Percentiles rank a stretch among this genome's conserved stretches.
phyloP scores from a whole-genome alignment of 2,797 vertebrate species.

The Scolopax bukidnonensis region DNA sequence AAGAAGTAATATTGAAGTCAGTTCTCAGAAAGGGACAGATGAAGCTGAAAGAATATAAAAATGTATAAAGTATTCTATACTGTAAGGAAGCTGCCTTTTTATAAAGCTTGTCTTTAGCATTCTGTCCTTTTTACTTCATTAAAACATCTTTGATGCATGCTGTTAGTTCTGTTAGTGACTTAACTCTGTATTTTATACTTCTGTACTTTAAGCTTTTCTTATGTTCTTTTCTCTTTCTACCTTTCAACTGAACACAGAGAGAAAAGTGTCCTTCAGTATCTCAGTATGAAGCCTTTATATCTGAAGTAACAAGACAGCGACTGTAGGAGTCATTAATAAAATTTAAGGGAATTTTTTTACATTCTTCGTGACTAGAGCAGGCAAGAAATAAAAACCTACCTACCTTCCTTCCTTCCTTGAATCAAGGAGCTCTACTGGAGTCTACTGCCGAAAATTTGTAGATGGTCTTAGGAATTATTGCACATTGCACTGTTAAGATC shows the following conservation, averaged over 20 bases:
- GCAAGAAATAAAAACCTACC: constrained; percentile 84
- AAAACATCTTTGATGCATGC: constrained; percentile 66
- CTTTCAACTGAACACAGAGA: constrained; percentile 86
- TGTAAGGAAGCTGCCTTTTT: background rate
- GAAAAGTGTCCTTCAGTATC: constrained; percentile 94
- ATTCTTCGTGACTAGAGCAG: constrained; percentile 85
- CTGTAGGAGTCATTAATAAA: constrained; percentile 86
- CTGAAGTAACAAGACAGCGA: constrained; percentile 88
- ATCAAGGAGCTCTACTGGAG: constrained; percentile 94
- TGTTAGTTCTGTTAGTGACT: constrained; percentile 70
- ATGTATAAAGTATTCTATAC: background rate
- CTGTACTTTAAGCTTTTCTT: constrained; percentile 74
- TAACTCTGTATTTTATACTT: constrained; percentile 71
- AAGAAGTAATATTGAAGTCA: background rate
- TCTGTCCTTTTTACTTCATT: constrained; percentile 60
- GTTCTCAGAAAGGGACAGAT: background rate
- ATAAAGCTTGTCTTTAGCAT: constrained; percentile 39
- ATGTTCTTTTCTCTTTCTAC: constrained; percentile 82
- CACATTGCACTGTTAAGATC: constrained; percentile 83
- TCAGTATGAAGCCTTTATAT: constrained; percentile 90
- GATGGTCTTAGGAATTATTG: constrained; percentile 78
- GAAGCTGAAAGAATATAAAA: background rate
- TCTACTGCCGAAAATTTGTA: constrained; percentile 80
- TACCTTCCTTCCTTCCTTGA: constrained; percentile 94
- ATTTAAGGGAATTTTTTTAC: constrained; percentile 77